Conservation (phyloP, 1,140 invertebrate species). For the Bombus consobrinus region DNA sequence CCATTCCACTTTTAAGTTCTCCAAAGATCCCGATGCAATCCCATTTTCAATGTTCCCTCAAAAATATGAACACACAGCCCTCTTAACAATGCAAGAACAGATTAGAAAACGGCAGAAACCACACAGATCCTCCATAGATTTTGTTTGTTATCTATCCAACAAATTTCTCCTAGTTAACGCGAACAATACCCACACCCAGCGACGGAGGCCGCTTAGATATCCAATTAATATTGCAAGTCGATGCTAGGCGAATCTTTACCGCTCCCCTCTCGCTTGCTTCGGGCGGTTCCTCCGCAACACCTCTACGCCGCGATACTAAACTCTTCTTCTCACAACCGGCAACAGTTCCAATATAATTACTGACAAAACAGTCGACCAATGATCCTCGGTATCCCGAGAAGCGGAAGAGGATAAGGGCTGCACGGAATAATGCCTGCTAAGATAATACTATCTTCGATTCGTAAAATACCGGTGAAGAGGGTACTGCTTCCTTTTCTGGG, state of each 20-base stretch:
- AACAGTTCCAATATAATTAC: constrained; percentile 39
- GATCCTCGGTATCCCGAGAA: constrained; percentile 20
- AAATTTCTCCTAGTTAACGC: not conserved
- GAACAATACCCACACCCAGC: not conserved
- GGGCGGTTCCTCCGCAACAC: not conserved
- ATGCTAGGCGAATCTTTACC: not conserved
- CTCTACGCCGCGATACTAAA: not conserved
- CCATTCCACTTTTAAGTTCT: not conserved
- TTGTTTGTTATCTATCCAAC: not conserved
- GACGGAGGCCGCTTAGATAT: not conserved
- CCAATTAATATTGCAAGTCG: constrained; percentile 14
- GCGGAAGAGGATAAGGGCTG: constrained; percentile 52
- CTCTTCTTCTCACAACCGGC: not conserved
- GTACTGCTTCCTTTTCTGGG: constrained; percentile 26
- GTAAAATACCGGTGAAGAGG: constrained; percentile 59
- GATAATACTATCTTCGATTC: constrained; percentile 52
- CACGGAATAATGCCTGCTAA: constrained; percentile 61
- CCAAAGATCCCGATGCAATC: not conserved
- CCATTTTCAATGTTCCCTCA: no score
- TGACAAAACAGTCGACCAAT: not conserved
- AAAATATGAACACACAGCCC: not conserved
- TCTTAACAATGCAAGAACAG: no score
- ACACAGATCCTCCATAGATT: not conserved
- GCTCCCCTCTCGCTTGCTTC: not conserved
- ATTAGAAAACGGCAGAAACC: not conserved